Percentiles rank a stretch among this genome's conserved stretches.
These are phyloP conservation scores for Steinernema hermaphroditum DNA, from an alignment of 2,888 invertebrate species.

Conservation along the genomic window DNA sequence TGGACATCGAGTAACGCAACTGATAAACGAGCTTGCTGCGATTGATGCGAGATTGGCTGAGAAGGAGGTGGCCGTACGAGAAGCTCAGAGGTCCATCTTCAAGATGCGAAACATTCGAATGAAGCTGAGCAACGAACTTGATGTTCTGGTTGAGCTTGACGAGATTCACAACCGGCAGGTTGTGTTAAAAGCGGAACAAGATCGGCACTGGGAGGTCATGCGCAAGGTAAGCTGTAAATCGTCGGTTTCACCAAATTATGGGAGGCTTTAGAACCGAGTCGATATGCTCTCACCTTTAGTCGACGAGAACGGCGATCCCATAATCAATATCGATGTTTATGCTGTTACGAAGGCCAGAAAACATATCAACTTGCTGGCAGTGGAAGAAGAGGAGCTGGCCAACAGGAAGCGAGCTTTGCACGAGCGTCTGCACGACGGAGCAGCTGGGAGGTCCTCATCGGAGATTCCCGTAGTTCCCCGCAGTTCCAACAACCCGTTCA, in stretches of 20 bases:
- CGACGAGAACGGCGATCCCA: slow-evolving; percentile 83
- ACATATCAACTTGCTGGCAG: slow-evolving; percentile 84
- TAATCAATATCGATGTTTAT: slow-evolving; percentile 85
- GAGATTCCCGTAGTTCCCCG: slow-evolving; percentile 44
- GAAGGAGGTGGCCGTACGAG: no score
- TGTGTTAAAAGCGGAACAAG: no score
- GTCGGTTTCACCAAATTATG: slow-evolving; percentile 20
- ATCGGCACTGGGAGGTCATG: no score
- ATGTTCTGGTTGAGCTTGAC: no score
- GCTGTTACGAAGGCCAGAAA: slow-evolving; percentile 86
- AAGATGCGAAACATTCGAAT: no score
- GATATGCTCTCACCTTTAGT: slow-evolving; percentile 84
- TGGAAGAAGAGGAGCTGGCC: slow-evolving; percentile 84
- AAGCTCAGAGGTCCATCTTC: no score
- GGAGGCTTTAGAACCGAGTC: slow-evolving; percentile 70
- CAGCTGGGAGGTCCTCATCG: neutral
- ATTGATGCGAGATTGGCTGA: slow-evolving; percentile 50
- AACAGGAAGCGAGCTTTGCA: slow-evolving; percentile 76
- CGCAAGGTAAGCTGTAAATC: slow-evolving; percentile 35
- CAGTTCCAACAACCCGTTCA: slow-evolving; percentile 52
- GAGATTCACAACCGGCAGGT: no score
- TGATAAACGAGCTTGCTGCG: slow-evolving; percentile 52
- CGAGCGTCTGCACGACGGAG: slow-evolving; percentile 35
- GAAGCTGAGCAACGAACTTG: no score
- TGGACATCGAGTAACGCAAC: slow-evolving; percentile 35